Percentiles rank a stretch among this genome's conserved stretches.
These are phyloP conservation scores for Drosophila arawakana DNA, from an alignment of 1,140 invertebrate species.

Conservation along the genomic window DNA sequence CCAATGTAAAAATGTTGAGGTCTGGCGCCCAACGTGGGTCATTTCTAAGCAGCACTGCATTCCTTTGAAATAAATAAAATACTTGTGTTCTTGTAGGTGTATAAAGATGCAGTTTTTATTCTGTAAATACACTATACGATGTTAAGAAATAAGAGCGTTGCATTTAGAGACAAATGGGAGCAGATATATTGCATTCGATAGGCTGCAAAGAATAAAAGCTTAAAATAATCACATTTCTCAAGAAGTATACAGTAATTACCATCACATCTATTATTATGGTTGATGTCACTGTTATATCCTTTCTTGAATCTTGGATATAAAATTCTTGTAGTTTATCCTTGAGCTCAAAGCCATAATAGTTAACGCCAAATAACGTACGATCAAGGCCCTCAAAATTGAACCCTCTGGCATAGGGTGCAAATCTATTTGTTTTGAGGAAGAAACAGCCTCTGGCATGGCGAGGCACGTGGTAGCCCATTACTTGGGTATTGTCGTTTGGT, in stretches of 20 bases:
- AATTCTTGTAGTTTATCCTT: background rate
- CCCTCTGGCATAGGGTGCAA: slow-evolving; percentile 29
- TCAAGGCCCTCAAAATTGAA: background rate
- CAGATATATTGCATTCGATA: background rate
- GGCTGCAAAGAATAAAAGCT: background rate
- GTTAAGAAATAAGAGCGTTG: no score
- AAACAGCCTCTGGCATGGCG: slow-evolving; percentile 29
- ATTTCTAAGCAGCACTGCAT: no score
- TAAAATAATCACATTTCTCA: background rate
- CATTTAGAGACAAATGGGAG: background rate
- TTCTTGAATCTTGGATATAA: background rate
- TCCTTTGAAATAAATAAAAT: no score
- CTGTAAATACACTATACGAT: background rate
- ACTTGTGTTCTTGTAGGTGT: no score
- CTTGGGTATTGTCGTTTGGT: background rate
- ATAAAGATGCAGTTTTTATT: no score
- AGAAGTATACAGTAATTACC: background rate
- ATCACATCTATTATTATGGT: background rate
- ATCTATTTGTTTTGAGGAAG: slow-evolving; percentile 21
- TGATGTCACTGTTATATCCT: background rate
- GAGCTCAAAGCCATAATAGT: background rate
- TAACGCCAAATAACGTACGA: background rate
- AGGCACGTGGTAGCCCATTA: slow-evolving; percentile 20
- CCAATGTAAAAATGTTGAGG: no score
- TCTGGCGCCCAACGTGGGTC: no score